Conservation (phyloP, 2,113 vertebrate species). For the Lophura nycthemera region DNA sequence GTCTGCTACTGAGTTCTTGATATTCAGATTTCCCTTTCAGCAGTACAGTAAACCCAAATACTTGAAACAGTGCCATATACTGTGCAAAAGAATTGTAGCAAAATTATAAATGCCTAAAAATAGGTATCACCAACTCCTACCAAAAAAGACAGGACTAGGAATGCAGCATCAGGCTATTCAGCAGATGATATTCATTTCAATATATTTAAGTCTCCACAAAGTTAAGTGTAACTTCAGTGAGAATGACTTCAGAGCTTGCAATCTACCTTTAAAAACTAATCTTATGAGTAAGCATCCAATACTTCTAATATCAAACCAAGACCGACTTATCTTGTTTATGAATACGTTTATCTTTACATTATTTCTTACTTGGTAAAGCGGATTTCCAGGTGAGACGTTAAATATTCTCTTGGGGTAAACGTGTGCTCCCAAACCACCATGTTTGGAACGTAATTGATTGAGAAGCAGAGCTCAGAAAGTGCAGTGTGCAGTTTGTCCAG, state of each 20-base stretch:
- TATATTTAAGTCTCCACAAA: neutral
- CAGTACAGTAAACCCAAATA: neutral
- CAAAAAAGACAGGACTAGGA: neutral
- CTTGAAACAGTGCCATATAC: neutral
- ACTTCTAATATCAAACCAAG: neutral
- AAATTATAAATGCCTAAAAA: neutral
- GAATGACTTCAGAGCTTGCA: accelerated
- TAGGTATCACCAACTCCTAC: neutral
- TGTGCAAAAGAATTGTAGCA: neutral
- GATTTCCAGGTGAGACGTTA: conserved; percentile 99
- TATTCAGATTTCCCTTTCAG: neutral
- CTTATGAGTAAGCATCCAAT: neutral
- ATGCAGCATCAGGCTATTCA: neutral
- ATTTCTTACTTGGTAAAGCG: conserved; percentile 96
- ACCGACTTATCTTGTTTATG: neutral
- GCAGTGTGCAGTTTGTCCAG: conserved; percentile 99
- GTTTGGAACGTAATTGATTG: conserved; percentile 99
- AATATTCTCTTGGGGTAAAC: conserved; percentile 96
- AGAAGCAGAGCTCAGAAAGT: conserved; percentile 98
- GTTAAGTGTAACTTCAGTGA: neutral
- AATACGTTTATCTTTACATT: neutral
- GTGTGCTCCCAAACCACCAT: conserved; percentile 99
- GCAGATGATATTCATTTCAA: neutral
- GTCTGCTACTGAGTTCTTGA: neutral
- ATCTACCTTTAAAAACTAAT: neutral